Evolutionary conservation across 2,888 invertebrate species (phyloP), one percentile per base, ranked within the genome.

Genomic region (Peribatodes rhomboidaria): DNA sequence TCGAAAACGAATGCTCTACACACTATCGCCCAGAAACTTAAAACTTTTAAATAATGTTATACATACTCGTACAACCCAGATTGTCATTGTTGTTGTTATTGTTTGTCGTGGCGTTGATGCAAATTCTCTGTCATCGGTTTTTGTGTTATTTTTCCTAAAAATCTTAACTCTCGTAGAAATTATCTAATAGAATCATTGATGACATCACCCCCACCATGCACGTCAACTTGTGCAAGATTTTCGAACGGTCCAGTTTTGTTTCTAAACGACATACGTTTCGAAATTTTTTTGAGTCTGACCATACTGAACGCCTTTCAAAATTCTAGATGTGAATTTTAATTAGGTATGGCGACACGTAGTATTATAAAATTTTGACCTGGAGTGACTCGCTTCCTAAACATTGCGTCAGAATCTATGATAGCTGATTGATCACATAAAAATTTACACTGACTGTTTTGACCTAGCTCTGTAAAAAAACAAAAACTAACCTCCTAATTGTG

Each of bases 251-350:
- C 44, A 54, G 41, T 41, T 52, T 54, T 54, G 41, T 44, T 22
- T 35, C 35, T 27, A n/a, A 27, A 27, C 53, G 35, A 10, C 18
- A 16, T 50, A 49, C 7, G 50, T 56, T 62, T 57, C 62, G 44
- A 13, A 44, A 57, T 27, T 33, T 53, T 61, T 63, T 58, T 58
- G 58, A 58, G 41, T 53, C 16, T 52, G 27, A 42, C 50, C 35
- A 42, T 35, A 46, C 37, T 18, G n/a, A 53, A 22, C 46, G 14
- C 41, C 46, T 59, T 59, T 58, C 61, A 62, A 62, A 62, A 41
- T 39, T 57, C 35, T 10, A 39, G 50, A 35, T 14, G 16, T 20
- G 18, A 53, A 59, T 54, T 54, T 58, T 22, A 46, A 56, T 52
- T 18, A 33, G 46, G 13, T 3, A 18, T 27, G 27, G 27, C 27